phyloP scores from a whole-genome alignment of 2,113 vertebrate species.

The Onychostruthus taczanowskii region DNA sequence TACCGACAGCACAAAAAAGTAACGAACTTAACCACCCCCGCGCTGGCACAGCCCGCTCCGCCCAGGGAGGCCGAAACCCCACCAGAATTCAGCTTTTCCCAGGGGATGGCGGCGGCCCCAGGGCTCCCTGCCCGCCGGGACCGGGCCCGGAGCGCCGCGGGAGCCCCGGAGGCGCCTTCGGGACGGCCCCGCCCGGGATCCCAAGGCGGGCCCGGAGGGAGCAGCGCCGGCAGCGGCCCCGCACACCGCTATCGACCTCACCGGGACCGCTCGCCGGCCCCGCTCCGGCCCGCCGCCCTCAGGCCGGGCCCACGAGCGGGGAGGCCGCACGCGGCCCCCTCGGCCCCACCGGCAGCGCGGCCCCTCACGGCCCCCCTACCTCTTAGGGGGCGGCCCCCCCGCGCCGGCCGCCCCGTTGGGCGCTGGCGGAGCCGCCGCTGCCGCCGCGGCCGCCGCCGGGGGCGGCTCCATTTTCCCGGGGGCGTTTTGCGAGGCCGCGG shows the following conservation, averaged over 20 bases:
- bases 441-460: not conserved
- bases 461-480: not conserved
- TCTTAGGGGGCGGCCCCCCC: not conserved
- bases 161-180: not conserved
- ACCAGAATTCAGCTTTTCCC: not conserved
- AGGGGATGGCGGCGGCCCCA: rapidly evolving
- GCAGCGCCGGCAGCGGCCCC: not conserved
- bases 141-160: not conserved
- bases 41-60: not conserved
- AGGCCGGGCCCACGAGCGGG: not conserved
- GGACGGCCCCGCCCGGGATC: not conserved
- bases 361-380: not conserved
- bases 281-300: not conserved
- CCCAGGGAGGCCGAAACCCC: not conserved
- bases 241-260: not conserved
- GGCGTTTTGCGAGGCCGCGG: not conserved
- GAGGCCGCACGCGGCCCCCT: not conserved
- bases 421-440: not conserved
- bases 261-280: not conserved
- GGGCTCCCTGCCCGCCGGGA: rapidly evolving
- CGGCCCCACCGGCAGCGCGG: not conserved
- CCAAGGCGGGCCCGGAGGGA: not conserved
- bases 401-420: not conserved
- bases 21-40: too few species aligned
- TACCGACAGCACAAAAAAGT: rapidly evolving